Conservation (phyloP, 2,797 vertebrate species). For the Sebastes nivosus region DNA sequence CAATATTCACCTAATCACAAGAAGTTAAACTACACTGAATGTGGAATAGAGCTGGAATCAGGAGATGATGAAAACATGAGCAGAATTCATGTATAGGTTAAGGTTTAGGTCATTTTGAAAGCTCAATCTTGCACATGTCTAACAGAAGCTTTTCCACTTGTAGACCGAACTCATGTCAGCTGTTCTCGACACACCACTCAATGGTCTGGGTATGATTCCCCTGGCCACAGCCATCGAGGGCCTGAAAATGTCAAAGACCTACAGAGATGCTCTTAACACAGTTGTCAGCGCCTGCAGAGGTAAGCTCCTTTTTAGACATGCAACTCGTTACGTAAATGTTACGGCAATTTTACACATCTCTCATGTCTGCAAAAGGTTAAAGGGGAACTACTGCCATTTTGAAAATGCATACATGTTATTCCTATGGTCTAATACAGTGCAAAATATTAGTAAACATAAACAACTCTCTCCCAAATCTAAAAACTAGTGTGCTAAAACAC, state of each 20-base stretch:
- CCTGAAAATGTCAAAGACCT: constrained; percentile 78
- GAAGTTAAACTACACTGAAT: not conserved
- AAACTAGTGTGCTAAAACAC: no score
- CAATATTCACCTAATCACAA: not conserved
- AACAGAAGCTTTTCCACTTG: not conserved
- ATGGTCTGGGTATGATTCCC: constrained; percentile 83
- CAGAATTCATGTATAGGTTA: not conserved
- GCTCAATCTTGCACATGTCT: not conserved
- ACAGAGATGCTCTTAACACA: constrained; percentile 76
- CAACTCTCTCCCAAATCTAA: not conserved
- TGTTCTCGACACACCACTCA: constrained; percentile 81
- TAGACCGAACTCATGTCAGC: constrained; percentile 79
- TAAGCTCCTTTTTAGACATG: constrained; percentile 44
- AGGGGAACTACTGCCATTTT: not conserved
- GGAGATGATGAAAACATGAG: not conserved
- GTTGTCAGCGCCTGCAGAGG: constrained; percentile 86
- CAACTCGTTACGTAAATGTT: accelerated
- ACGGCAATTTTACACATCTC: not conserved
- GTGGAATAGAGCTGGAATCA: not conserved
- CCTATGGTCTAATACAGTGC: not conserved
- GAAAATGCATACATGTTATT: accelerated
- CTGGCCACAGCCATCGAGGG: constrained; percentile 70
- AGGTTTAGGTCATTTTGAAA: not conserved
- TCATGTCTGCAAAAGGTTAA: not conserved
- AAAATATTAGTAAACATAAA: not conserved